These are phyloP conservation scores for Lepidochrysops patricia DNA, from an alignment of 2,888 invertebrate genomes.

Conservation along the genomic window DNA sequence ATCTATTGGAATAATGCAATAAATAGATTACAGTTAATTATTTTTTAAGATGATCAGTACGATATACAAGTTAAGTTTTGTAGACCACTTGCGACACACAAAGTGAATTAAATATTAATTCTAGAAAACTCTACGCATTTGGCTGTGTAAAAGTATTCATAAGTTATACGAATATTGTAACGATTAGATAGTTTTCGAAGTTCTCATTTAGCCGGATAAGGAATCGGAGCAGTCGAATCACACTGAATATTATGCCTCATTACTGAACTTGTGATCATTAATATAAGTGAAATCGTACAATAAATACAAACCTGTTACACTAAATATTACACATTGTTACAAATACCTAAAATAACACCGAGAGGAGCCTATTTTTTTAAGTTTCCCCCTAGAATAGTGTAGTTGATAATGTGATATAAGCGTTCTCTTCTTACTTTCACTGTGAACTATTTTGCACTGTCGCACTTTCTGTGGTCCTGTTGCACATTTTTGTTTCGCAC, in stretches of 20 bases:
- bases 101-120: conserved; percentile 36
- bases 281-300: conserved; percentile 68
- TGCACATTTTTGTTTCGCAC: conserved; percentile 54
- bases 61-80: conserved; percentile 57
- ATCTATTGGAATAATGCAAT: conserved; percentile 37
- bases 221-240: conserved; percentile 39
- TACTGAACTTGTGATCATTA: conserved; percentile 53
- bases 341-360: conserved; percentile 54
- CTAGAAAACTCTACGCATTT: conserved; percentile 45
- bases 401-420: conserved; percentile 19
- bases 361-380: conserved; percentile 57
- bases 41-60: conserved; percentile 66
- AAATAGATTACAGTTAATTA: conserved; percentile 42
- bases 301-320: conserved; percentile 57
- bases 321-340: conserved; percentile 66
- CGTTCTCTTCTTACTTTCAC: conserved; percentile 15
- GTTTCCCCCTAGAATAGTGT: conserved; percentile 42
- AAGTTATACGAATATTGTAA: conserved; percentile 15
- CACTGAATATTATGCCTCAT: conserved; percentile 44
- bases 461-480: conserved; percentile 59
- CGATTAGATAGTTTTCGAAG: conserved; percentile 23
- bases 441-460: conserved; percentile 27
- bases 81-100: conserved; percentile 72
- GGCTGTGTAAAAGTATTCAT: conserved; percentile 41
- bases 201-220: conserved; percentile 27